Evolutionary conservation across 2,113 vertebrate species (phyloP), one percentile per base, ranked within the genome.

Genomic region (Hippopotamus amphibius): DNA sequence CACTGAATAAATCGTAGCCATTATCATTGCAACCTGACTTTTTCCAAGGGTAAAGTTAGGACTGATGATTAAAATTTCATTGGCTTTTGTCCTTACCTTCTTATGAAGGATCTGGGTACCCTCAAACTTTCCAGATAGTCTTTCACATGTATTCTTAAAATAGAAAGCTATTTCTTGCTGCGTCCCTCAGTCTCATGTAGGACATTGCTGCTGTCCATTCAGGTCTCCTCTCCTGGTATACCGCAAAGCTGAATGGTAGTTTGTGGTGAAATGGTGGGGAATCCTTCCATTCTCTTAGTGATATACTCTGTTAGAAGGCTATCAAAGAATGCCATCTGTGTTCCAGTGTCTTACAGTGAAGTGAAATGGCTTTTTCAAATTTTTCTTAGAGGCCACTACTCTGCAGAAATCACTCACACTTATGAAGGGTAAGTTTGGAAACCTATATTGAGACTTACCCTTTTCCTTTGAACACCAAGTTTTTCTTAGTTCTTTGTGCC

Each of bases 401-500:
- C 48, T 11, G 50, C 55, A 63, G 66, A 33, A 72, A 94, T 91
- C 57, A 79, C 61, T 92, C 46, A 69, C 15, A 68, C 30, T 24
- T 63, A n/a, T 76, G 30, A 72, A 93, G n/a, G 9, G 19, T 81
- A 30, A 92, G 30, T 77, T 92, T 89, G 63, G 69, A 83, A 91
- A 88, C 24, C 17, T 77, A 11, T 79, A 84, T 30, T 83, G 41
- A 94, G 83, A 91, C 76, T 92, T 77, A 48, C 53, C 33, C 37
- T 59, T 91, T 96, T 93, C 41, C 19, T 79, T 88, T 43, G 37
- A 95, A 87, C 17, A 48, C 24, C n/a, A 57, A 19, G 43, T 28
- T 50, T 85, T 92, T 88, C 43, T 93, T 46, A 83, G n/a, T 93
- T 96, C 33, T 88, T 94, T 84, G 48, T 88, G 8, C 69, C 5